Base-by-base conservation (phyloP, 2,797 vertebrate species). In the Choloepus didactylus region DNA sequence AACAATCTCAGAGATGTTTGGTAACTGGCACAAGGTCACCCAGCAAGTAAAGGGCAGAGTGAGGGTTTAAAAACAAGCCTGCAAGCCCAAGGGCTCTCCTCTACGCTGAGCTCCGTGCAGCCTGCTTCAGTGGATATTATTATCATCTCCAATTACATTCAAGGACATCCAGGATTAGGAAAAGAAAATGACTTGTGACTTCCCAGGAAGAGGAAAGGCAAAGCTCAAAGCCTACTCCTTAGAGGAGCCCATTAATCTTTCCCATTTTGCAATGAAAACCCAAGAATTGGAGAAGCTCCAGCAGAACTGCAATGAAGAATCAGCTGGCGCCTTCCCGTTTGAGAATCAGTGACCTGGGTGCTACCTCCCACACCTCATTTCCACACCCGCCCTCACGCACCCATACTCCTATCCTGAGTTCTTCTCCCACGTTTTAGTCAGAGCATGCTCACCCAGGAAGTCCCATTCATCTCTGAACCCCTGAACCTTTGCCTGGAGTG, bases 201-300 rank as follows among this genome's bases (percentile, higher is more conserved):
- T 69, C 29, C 49, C 7, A 69, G 54, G 70, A 83, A 92, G n/a
- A 92, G 49, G 70, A 35, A 88, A 94, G 67, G 46, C 44, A 77
- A 86, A 85, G 11, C 49, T 96, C 51, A 91, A 69, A 77, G 62
- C 69, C 41, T 67, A 5, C 51, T 49, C 81, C 77, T 94, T 93
- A 73, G 54, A n/a, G 86, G 38, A 86, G 25, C 49, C 54, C 15
- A 62, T 76, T 94, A 64, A 81, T 79, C 35, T 70, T 89, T 83
- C 38, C 64, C 59, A 41, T 66, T 93, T 87, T 77, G 49, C 23
- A 93, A 59, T 84, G 75, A 91, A 93, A 96, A 86, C 46, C 31
- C 89, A 64, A 51, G 62, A 89, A 82, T 29, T 84, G 67, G 73
- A 86, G 69, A 75, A 31, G 41, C 27, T 93, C 49, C 76, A 77